phyloP scores from a whole-genome alignment of 1,140 invertebrate species.

The Doryteuthis pealeii region DNA sequence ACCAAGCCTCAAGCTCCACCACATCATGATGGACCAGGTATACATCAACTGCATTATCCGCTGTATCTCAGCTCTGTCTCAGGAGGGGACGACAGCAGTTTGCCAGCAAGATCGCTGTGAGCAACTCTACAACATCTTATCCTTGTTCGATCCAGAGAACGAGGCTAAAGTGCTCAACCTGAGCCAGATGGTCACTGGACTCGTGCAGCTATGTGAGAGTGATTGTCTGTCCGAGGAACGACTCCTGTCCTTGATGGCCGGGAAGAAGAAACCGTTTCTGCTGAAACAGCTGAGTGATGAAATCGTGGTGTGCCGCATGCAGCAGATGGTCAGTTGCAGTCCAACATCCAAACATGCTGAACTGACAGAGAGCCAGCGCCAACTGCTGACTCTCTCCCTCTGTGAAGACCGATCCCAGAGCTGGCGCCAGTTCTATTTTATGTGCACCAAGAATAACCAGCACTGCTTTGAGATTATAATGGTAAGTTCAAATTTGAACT shows the following conservation, averaged over 20 bases:
- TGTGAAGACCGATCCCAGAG: slow-evolving; percentile 28
- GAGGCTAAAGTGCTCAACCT: slow-evolving; percentile 41
- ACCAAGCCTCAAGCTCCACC: slow-evolving; percentile 27
- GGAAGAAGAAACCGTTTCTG: slow-evolving; percentile 35
- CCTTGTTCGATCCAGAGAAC: slow-evolving; percentile 37
- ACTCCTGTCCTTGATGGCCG: slow-evolving; percentile 37
- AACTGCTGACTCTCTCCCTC: slow-evolving; percentile 28
- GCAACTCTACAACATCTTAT: slow-evolving; percentile 28
- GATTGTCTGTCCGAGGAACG: slow-evolving; percentile 27
- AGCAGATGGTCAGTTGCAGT: not conserved
- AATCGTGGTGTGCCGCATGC: slow-evolving; percentile 10
- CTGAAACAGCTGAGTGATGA: slow-evolving; percentile 40
- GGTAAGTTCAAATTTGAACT: slow-evolving; percentile 36
- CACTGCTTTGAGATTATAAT: slow-evolving; percentile 45
- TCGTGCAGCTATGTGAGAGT: slow-evolving; percentile 30
- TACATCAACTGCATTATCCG: slow-evolving; percentile 41
- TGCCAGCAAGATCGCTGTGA: slow-evolving; percentile 17
- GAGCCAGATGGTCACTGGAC: slow-evolving; percentile 38
- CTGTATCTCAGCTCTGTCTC: slow-evolving; percentile 33
- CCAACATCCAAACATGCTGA: slow-evolving; percentile 20
- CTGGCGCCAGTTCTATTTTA: slow-evolving; percentile 42
- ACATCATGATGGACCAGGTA: slow-evolving; percentile 32
- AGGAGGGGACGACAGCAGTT: slow-evolving; percentile 9
- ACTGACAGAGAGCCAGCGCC: slow-evolving; percentile 34
- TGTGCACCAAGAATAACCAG: slow-evolving; percentile 36